Evolutionary conservation across 2,888 invertebrate species (phyloP), one percentile per base, ranked within the genome.

Genomic region (Chloromyia formosa): DNA sequence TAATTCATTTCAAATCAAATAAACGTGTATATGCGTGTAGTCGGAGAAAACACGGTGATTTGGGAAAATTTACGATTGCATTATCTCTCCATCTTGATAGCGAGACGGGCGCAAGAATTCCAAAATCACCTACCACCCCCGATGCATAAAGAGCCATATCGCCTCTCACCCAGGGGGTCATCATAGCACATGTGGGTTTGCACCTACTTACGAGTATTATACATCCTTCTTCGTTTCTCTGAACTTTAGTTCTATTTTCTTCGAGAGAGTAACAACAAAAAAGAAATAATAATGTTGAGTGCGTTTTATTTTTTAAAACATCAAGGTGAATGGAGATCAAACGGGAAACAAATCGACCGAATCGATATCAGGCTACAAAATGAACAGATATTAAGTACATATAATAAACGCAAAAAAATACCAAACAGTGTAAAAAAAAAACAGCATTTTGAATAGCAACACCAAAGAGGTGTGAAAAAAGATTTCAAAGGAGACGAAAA

Each of bases 391-490:
- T 62, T 16, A 62, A 40, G 62, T 16, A 40, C 40, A 62, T 35
- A 62, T 60, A 23, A 60, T 60, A 12, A 60, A 5, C 1, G n/a
- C 27, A 5, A 53, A 53, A 60, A 27, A 60, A 60, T 40, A 16
- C 27, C 16, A 49, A 10, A 49, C 3, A 49, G 12, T 5, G 12
- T 12, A n/a, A n/a, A 2, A 49, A n/a, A 49, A 49, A n/a, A 49
- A n/a, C n/a, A 12, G 12, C 49, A 3, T 49, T 35, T 49, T 49
- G 49, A 49, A 49, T n/a, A 49, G 27, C 2, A 49, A 49, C 49
- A 12, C 49, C 49, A 49, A 22, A 45, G 66, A 66, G 66, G 66
- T 66, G 66, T 66, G 66, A 66, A 66, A 22, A 22, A 16, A 66
- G 22, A 66, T 49, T 35, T 66, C 66, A 66, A 66, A 66, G 49